Base-by-base conservation (phyloP, 1,140 invertebrate genomes). In the Hydropsyche tenuis region DNA sequence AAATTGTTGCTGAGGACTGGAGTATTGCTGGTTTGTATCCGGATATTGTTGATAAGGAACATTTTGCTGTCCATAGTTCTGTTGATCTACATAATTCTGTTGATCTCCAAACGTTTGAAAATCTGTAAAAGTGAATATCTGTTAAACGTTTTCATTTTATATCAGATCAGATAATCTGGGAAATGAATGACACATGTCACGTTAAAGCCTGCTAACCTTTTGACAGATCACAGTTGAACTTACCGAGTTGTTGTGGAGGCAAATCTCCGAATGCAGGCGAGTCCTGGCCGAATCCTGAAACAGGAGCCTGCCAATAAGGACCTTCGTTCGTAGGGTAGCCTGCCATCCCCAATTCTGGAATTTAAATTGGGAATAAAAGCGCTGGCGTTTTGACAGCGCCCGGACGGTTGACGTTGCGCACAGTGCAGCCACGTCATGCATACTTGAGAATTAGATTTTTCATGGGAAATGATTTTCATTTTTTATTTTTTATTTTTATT, bases 21-120 rank as follows among this genome's bases (percentile, higher is more conserved):
- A 79, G 66, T 81, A 79, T 37, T 78, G 73, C 5, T 79, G 79
- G 62, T 81, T 81, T 16, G 76, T 74, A 25, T 60, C 56, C 9
- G 56, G 9, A 25, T 60, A 46, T 48, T 45, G 65, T 79, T 84
- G 81, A n/a, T 83, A 83, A 30, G 81, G 80, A 72, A 79, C 37
- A 20, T 37, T 65, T 2, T 11, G 45, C 60, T 77, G 76, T 12
- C 56, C 66, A 60, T 73, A 85, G 71, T 81, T 81, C 78, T 83
- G 81, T 72, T 84, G 82, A 9, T 85, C 85, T 56, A 79, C 78
- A 79, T n/a, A n/a, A n/a, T n/a, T n/a, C 77, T 83, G 81, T 73
- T 84, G 82, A 9, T 85, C 85, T 56, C 80, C 78, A 79, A 84
- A 85, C 12, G 81, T 81, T 78, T 86, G 85, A 75, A 85, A 85